Percentiles rank a stretch among this genome's conserved stretches.
Conservation (phyloP, 2,113 vertebrate genomes). For the Dicaeum eximium region DNA sequence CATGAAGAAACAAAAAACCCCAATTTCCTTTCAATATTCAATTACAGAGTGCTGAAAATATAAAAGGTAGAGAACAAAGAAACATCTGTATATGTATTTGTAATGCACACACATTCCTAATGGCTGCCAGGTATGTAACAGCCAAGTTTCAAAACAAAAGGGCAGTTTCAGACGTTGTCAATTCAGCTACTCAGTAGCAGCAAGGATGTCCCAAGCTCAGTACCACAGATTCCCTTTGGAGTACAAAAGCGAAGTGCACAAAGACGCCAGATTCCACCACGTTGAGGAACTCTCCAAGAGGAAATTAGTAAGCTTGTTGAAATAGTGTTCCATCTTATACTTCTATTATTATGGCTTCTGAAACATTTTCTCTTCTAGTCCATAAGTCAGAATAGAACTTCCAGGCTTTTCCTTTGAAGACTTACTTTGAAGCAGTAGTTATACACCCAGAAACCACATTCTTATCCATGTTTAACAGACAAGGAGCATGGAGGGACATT, state of each 20-base stretch:
- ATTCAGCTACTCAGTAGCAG: background rate
- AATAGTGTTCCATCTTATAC: background rate
- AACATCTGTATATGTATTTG: background rate
- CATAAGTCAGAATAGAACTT: background rate
- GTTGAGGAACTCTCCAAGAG: background rate
- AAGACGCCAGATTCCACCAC: background rate
- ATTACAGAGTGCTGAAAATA: background rate
- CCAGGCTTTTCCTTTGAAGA: background rate
- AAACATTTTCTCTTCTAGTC: background rate
- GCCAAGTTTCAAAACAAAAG: background rate
- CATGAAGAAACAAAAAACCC: background rate
- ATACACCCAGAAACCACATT: rapidly evolving
- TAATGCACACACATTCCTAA: background rate
- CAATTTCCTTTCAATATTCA: background rate
- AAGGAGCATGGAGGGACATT: background rate
- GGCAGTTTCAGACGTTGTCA: background rate
- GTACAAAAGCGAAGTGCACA: background rate
- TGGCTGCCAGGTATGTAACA: background rate
- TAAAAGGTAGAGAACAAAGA: background rate
- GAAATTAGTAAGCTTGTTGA: background rate
- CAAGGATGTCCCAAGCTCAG: background rate
- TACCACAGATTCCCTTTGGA: background rate
- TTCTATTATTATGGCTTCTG: background rate
- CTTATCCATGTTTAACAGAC: background rate
- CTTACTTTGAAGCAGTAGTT: background rate